These are phyloP conservation scores for Apaloderma vittatum DNA, from an alignment of 2,113 vertebrate genomes.

Conservation along the genomic window DNA sequence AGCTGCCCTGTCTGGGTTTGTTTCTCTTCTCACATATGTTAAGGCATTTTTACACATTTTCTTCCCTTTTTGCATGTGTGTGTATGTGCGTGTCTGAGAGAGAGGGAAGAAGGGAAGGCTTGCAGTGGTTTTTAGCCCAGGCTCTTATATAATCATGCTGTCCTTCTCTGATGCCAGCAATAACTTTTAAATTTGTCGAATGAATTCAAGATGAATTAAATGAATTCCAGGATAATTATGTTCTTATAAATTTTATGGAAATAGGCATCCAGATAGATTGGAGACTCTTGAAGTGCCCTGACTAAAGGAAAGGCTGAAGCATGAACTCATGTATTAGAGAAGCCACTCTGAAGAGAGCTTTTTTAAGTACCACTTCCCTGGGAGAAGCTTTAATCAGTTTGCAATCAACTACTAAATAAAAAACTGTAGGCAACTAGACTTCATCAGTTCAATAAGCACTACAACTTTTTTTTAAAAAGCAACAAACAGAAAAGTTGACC, in stretches of 20 bases:
- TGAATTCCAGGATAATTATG: neutral
- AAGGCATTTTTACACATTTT: neutral
- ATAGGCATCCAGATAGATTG: neutral
- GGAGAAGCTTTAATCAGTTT: constrained; percentile 17
- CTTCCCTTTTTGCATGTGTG: neutral
- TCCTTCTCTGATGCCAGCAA: neutral
- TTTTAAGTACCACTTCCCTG: neutral
- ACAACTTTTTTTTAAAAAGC: neutral
- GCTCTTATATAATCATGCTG: neutral
- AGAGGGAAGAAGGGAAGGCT: neutral
- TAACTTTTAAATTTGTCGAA: neutral
- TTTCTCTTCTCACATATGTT: neutral
- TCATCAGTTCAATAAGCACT: constrained; percentile 8
- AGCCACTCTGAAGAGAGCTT: neutral
- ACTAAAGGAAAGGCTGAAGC: neutral
- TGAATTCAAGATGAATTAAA: neutral
- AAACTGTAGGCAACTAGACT: neutral
- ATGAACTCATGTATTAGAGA: neutral
- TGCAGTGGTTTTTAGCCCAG: neutral
- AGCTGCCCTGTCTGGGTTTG: neutral
- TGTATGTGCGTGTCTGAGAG: neutral
- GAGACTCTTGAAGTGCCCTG: neutral
- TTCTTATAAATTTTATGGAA: neutral
- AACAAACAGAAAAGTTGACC: neutral
- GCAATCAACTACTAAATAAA: neutral